A percentile compares a stretch with the other conserved stretches of the same genome.
These are phyloP conservation scores for Numenius arquata DNA, from an alignment of 2,113 vertebrate species.

Conservation along the genomic window DNA sequence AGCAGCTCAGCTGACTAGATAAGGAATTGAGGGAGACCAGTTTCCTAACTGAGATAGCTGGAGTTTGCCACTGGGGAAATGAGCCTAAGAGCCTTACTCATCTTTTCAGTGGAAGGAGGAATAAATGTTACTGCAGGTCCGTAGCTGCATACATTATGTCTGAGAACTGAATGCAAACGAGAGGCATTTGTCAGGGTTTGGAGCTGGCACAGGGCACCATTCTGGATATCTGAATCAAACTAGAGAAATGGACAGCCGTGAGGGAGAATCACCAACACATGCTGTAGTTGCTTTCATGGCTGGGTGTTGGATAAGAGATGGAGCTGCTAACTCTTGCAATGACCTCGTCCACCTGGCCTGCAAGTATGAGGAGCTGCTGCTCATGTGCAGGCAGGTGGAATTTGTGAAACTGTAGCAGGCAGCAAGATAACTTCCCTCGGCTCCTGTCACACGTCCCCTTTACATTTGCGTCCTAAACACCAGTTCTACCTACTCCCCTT, in stretches of 20 bases:
- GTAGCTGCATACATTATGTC: not conserved
- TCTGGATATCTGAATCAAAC: not conserved
- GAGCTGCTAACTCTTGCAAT: not conserved
- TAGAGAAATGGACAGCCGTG: not conserved
- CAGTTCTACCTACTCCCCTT: not conserved
- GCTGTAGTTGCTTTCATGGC: not conserved
- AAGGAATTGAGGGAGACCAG: constrained; percentile 16
- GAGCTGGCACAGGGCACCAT: not conserved
- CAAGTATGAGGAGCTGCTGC: not conserved
- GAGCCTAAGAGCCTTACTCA: constrained; percentile 11
- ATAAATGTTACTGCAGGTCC: not conserved
- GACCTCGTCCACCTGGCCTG: not conserved
- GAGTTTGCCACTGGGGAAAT: constrained; percentile 33
- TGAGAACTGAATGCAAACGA: not conserved
- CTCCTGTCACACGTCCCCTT: not conserved
- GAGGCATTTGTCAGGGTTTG: not conserved
- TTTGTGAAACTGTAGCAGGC: not conserved
- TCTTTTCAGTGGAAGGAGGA: not conserved
- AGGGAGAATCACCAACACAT: not conserved
- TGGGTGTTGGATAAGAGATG: not conserved
- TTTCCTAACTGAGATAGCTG: constrained; percentile 1
- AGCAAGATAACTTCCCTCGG: rapidly evolving
- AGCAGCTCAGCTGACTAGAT: constrained; percentile 20
- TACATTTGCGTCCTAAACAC: not conserved
- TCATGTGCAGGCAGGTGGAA: not conserved